Conservation (phyloP, 2,797 vertebrate species). For the Lepilemur septentrionalis region DNA sequence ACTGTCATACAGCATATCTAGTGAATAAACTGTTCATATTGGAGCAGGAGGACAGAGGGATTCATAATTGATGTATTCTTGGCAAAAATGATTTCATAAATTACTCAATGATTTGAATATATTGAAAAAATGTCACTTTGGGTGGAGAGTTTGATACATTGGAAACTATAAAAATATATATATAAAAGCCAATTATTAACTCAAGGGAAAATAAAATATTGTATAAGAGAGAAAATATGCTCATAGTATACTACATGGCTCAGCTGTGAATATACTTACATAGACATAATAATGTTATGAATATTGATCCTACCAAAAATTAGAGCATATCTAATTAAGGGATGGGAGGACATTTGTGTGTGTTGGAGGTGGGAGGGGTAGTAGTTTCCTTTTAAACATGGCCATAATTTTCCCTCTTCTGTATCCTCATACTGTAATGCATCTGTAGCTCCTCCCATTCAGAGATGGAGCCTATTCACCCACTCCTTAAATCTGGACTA, state of each 20-base stretch:
- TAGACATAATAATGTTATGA: not conserved
- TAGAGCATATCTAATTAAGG: not conserved
- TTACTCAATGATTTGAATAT: not conserved
- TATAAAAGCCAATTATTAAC: not conserved
- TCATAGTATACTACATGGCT: not conserved
- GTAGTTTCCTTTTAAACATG: not conserved
- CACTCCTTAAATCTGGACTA: not conserved
- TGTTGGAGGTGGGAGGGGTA: not conserved
- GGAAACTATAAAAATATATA: not conserved
- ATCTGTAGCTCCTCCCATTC: not conserved
- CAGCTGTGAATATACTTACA: not conserved
- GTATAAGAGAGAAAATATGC: not conserved
- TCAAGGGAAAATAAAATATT: not conserved
- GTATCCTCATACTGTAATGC: not conserved
- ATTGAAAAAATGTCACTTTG: not conserved
- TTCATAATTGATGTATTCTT: not conserved
- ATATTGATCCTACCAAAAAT: not conserved
- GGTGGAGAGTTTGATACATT: not conserved
- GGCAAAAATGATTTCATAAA: not conserved
- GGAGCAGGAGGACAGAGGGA: not conserved
- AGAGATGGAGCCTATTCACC: not conserved
- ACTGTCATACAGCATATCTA: not conserved
- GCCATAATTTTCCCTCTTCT: not conserved
- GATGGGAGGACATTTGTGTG: not conserved
- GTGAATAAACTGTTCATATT: not conserved